Percentiles rank a stretch among this genome's conserved stretches.
phyloP scores from a whole-genome alignment of 2,797 vertebrate species.

The Pteropus rufus region DNA sequence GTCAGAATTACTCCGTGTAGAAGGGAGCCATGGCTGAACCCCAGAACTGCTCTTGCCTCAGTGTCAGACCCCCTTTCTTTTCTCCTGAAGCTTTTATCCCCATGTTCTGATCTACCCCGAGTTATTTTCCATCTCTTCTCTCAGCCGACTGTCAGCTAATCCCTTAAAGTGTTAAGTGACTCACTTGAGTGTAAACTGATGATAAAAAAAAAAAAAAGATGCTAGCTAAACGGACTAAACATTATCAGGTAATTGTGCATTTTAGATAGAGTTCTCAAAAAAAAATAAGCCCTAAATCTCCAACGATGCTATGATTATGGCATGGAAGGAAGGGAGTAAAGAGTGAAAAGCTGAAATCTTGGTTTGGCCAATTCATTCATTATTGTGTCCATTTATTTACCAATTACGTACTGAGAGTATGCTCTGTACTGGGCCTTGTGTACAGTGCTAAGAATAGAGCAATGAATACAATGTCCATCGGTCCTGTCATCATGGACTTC shows the following conservation, averaged over 20 bases:
- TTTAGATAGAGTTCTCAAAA: conserved; percentile 7
- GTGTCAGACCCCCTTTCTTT: background rate
- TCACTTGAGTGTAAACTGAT: conserved; percentile 56
- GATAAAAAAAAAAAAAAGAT: background rate
- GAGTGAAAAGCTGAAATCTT: background rate
- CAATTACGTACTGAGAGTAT: background rate
- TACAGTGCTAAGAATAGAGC: background rate
- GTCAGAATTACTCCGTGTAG: background rate
- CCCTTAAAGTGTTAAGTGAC: conserved; percentile 38
- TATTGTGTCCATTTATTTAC: background rate
- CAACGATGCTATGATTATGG: background rate
- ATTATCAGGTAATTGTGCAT: conserved; percentile 21
- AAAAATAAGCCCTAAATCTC: background rate
- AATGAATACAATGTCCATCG: background rate
- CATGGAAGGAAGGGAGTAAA: background rate
- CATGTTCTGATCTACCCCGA: background rate
- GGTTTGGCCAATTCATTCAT: background rate
- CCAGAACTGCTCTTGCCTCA: background rate
- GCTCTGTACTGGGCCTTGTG: background rate
- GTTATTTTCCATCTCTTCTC: background rate
- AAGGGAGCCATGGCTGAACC: background rate
- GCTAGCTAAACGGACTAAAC: conserved; percentile 35
- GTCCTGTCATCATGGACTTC: background rate
- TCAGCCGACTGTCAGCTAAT: conserved; percentile 25
- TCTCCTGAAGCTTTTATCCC: background rate